These are phyloP conservation scores for Pelvicachromis taeniatus DNA, from an alignment of 2,113 vertebrate species.

Conservation along the genomic window DNA sequence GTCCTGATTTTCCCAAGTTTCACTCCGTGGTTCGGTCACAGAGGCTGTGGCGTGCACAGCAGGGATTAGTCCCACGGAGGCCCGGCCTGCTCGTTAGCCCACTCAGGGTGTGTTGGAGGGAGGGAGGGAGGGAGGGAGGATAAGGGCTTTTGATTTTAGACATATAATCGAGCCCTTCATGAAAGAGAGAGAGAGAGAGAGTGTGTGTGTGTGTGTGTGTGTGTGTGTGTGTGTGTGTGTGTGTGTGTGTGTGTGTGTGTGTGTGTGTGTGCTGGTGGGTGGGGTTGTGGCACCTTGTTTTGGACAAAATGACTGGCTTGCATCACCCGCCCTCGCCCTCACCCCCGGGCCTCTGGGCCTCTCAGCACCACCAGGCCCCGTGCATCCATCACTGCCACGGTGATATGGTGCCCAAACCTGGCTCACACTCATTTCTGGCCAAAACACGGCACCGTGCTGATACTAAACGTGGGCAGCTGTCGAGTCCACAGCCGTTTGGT, in stretches of 20 bases:
- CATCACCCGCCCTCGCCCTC: slow-evolving; percentile 11
- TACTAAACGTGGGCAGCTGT: slow-evolving; percentile 20
- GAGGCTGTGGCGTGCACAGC: background rate
- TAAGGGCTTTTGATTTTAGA: slow-evolving; percentile 15
- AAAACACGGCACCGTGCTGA: slow-evolving; percentile 18
- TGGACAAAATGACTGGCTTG: slow-evolving; percentile 43
- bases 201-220: background rate
- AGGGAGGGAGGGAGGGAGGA: background rate
- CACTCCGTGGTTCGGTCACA: background rate
- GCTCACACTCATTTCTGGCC: slow-evolving; percentile 42
- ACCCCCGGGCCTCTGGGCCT: slow-evolving; percentile 20
- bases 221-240: background rate
- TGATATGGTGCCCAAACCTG: slow-evolving; percentile 4
- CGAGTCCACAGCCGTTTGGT: background rate
- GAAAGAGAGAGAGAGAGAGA: too few relatives aligned
- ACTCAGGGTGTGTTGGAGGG: slow-evolving; percentile 22
- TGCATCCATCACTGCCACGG: slow-evolving; percentile 41
- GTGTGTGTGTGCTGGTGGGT: background rate
- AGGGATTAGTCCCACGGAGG: background rate
- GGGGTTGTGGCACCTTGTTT: slow-evolving; percentile 49
- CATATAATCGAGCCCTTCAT: slow-evolving; percentile 32
- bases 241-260: background rate
- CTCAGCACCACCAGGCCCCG: slow-evolving; percentile 16
- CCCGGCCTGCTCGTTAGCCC: slow-evolving; percentile 18
- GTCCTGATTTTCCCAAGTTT: background rate